Evolutionary conservation across 2,797 vertebrate genomes (phyloP).

Genomic region (Emys orbicularis): DNA sequence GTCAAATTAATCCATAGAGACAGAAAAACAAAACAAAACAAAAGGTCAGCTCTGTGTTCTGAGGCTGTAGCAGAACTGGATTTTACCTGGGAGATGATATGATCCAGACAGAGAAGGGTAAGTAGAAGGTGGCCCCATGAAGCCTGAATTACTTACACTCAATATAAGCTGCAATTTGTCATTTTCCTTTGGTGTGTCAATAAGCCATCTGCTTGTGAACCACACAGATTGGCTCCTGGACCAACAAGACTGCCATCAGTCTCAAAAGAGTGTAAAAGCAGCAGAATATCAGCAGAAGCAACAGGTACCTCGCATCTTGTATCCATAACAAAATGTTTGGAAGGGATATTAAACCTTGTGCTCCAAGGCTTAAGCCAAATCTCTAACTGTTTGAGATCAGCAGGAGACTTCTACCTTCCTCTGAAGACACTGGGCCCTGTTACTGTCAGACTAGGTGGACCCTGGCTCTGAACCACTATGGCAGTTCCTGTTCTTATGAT

Average conservation of each 20-base stretch:
- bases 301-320: not conserved
- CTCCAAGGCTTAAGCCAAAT: constrained; percentile 40
- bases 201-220: not conserved
- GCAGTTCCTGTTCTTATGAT: not conserved
- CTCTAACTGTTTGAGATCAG: constrained; percentile 56
- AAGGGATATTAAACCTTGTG: not conserved
- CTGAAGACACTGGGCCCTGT: not conserved
- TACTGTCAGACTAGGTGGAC: constrained; percentile 30
- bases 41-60: not conserved
- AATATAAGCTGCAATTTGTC: not conserved
- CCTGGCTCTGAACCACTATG: constrained; percentile 19
- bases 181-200: not conserved
- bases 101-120: not conserved
- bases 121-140: too few species aligned
- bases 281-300: constrained; percentile 1
- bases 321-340: constrained; percentile 20
- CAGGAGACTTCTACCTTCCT: not conserved
- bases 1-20: constrained; percentile 48
- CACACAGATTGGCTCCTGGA: not conserved
- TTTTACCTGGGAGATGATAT: not conserved
- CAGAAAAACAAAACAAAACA: constrained; percentile 25
- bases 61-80: not conserved
- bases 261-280: not conserved
- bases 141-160: not conserved
- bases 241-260: not conserved